Evolutionary conservation across 2,113 vertebrate genomes (phyloP).

Genomic region (Gallinago jamesoni): DNA sequence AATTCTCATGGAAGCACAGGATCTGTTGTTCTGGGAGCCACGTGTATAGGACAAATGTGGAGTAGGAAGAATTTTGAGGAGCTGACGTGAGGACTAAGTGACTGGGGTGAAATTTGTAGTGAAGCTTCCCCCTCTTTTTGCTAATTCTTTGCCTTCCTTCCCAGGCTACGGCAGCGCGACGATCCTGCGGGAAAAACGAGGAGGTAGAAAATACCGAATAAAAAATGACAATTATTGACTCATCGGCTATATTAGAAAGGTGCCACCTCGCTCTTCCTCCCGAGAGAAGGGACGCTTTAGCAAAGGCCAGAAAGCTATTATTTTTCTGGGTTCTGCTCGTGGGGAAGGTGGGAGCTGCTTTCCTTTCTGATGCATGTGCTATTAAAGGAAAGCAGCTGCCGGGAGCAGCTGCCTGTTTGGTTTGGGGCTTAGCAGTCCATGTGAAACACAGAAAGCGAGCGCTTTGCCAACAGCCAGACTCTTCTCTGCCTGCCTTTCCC

Average conservation of each 20-base stretch:
- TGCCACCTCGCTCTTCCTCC: background rate
- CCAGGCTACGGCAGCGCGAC: fast-evolving
- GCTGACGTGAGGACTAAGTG: background rate
- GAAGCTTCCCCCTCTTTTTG: background rate
- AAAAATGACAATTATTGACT: background rate
- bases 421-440: background rate
- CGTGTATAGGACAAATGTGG: fast-evolving
- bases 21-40: fast-evolving
- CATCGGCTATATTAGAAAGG: fast-evolving
- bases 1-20: fast-evolving
- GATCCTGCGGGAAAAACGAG: fast-evolving
- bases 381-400: slow-evolving; percentile 70
- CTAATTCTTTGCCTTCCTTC: too few species aligned
- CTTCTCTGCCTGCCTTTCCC: background rate
- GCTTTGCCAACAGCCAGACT: background rate
- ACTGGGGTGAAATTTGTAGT: background rate
- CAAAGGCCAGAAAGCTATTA: background rate
- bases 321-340: background rate
- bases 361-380: background rate
- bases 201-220: background rate
- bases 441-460: background rate
- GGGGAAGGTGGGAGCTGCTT: background rate
- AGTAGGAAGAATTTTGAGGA: background rate
- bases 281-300: background rate
- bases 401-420: slow-evolving; percentile 46